A percentile compares a stretch with the other conserved stretches of the same genome.
Conservation (phyloP, 2,888 invertebrate genomes). For the Dasysyrphus albostriatus region DNA sequence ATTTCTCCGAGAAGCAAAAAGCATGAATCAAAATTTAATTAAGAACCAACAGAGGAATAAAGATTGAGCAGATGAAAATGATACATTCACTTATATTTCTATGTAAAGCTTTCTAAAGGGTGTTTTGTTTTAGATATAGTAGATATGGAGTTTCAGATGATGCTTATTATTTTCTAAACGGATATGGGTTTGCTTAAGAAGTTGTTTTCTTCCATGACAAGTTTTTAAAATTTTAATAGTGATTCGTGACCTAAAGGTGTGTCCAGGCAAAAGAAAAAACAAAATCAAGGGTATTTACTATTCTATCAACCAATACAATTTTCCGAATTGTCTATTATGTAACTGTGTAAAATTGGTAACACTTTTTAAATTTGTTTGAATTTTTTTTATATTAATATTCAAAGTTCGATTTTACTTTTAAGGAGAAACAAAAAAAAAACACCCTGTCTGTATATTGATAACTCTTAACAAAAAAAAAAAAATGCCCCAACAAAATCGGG, state of each 20-base stretch:
- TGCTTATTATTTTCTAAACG: too few species aligned
- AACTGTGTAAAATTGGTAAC: too few species aligned
- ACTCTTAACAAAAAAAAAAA: background rate
- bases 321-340: too few species aligned
- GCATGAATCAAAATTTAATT: constrained; percentile 21
- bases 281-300: too few species aligned
- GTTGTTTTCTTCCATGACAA: too few species aligned
- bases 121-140: background rate
- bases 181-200: too few species aligned
- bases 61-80: background rate
- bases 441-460: background rate
- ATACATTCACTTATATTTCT: background rate
- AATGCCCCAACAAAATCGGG: constrained; percentile 37
- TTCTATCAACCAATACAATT: too few species aligned
- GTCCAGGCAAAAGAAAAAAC: too few species aligned
- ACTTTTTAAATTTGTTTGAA: too few species aligned
- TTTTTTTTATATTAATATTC: background rate
- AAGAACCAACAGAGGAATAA: background rate
- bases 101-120: background rate
- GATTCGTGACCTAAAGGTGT: too few species aligned
- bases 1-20: background rate
- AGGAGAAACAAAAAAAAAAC: background rate
- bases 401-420: background rate
- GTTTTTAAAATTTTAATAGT: too few species aligned
- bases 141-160: too few species aligned